Base-by-base conservation (phyloP, 2,888 invertebrate genomes). In the Vanessa cardui region DNA sequence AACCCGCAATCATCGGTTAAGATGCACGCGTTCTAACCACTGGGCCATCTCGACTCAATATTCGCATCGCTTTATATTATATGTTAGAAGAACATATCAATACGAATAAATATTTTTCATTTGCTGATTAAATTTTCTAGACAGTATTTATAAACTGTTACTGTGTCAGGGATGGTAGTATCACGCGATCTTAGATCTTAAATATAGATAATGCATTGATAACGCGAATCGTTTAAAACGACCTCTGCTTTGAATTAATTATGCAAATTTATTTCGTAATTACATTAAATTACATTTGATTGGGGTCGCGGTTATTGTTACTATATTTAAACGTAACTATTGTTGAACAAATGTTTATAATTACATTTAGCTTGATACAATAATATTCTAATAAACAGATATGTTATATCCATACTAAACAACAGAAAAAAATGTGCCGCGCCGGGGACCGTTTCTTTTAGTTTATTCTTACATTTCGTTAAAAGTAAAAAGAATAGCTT, bases 241-340 rank as follows among this genome's bases (percentile, higher is more conserved):
- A 54, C 52, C 52, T 54, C 16, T 54, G 52, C 26, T 54, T 31
- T 16, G 31, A 54, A 49, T 66, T 62, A 66, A 62, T 62, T 66
- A 66, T 58, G 66, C 45, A 58, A 58, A 66, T 58, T 49, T 39
- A 46, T 45, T 49, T 49, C 33, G 60, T 66, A 67, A 67, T 59
- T 52, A 20, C 45, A 26, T n/a, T 47, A 9, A 46, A 59, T n/a
- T 39, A 39, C 7, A 56, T n/a, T 39, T 18, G 33, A 56, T 56
- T 56, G 39, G 18, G 56, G 56, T 56, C 39, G 56, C 56, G 56
- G 33, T 56, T 39, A 56, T 56, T 39, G 4, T n/a, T 56, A 21
- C 21, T n/a, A 56, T 56, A 56, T 56, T 33, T 18, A 33, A 56
- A 16, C 33, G 33, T 33, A n/a, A 15, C 16, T 21, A 52, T 52